A percentile compares a stretch with the other conserved stretches of the same genome.
Evolutionary conservation across 2,113 vertebrate species (phyloP).

Genomic region (Mirza zaza): DNA sequence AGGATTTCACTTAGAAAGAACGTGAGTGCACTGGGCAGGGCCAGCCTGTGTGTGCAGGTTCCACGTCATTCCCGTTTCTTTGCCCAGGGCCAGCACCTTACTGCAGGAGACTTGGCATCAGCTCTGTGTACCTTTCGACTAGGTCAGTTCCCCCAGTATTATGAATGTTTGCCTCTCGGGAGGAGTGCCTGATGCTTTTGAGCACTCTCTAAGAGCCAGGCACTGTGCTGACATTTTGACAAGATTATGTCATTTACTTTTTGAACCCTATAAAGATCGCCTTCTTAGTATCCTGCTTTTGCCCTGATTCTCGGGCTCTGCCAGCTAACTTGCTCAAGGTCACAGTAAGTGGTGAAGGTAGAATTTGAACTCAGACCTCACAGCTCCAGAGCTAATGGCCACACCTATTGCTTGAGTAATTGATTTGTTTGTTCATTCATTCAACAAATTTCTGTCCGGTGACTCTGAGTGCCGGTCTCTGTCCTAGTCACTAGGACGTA

Average conservation of each 20-base stretch:
- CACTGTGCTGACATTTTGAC: not conserved
- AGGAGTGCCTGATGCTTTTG: not conserved
- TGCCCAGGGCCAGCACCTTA: not conserved
- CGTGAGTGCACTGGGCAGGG: not conserved
- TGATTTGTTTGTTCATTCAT: not conserved
- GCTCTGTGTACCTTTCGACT: not conserved
- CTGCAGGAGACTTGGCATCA: not conserved
- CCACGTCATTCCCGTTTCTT: not conserved
- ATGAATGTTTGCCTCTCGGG: not conserved
- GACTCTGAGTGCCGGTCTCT: not conserved
- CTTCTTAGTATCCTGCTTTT: not conserved
- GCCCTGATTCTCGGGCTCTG: not conserved
- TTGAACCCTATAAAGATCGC: not conserved
- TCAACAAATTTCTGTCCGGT: not conserved
- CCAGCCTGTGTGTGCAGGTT: not conserved
- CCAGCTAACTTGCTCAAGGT: not conserved
- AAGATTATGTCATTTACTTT: not conserved
- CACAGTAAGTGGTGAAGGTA: not conserved
- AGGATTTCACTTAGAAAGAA: not conserved
- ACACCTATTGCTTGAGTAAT: not conserved
- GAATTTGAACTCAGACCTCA: not conserved
- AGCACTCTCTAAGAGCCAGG: not conserved
- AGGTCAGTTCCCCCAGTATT: not conserved
- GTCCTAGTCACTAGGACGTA: not conserved
- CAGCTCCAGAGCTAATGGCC: not conserved